Evolutionary conservation across 2,113 vertebrate genomes (phyloP), one percentile per base, ranked within the genome.

Genomic region (Marmota monax): DNA sequence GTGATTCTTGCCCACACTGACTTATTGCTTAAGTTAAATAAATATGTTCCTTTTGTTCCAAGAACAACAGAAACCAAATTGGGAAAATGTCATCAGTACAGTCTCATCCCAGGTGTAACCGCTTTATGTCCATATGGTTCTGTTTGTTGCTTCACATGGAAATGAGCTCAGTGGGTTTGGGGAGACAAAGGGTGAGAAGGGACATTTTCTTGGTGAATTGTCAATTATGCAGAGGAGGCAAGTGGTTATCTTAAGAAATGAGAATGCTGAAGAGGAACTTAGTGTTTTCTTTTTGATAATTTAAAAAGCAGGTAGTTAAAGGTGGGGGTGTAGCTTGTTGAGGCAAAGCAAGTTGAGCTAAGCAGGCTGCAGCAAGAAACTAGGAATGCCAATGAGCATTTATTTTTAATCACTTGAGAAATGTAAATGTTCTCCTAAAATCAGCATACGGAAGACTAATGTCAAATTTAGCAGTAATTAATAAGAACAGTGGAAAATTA

Each of bases 381-480:
- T 22, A 39, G 25, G 80, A 89, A 84, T 45, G 70, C 39, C 78
- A 89, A 1, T 4, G 53, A 88, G 18, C 22, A 63, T 93, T 83
- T 86, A 58, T 89, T 95, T 92, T 76, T 90, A 94, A 95, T 95
- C 17, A 78, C 18, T 89, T 94, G 58, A 95, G 58, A 94, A 80
- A 93, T 88, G 34, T 51, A 84, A 95, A 84, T 93, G 17, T 83
- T 89, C 92, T 82, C 14, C 42, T 96, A 69, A 90, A 96, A 79
- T 79, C 13, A 85, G 63, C 69, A 65, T 95, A 83, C 61, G 13
- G 79, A 86, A 88, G 76, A 87, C 48, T 61, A 45, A 88, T 88
- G 86, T 83, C 94, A 96, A 89, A 95, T 93, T 95, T 96, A 87
- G 73, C 48, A 86, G 18, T 83, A 78, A 84, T 82, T 53, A n/a